phyloP scores from a whole-genome alignment of 2,113 vertebrate species.

The Bubo blakistoni region DNA sequence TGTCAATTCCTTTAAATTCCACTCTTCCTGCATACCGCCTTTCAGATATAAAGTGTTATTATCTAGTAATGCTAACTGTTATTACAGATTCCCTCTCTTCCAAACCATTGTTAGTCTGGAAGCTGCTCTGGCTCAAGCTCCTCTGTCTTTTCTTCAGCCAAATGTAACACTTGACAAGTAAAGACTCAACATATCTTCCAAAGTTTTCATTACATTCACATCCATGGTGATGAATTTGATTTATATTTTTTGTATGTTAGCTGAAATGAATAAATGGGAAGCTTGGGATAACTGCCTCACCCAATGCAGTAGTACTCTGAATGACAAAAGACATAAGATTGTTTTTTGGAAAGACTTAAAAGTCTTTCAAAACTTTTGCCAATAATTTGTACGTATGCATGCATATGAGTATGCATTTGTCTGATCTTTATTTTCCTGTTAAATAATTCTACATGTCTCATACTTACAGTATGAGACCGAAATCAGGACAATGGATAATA shows the following conservation, averaged over 20 bases:
- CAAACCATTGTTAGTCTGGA: background rate
- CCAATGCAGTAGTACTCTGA: background rate
- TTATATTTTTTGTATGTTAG: background rate
- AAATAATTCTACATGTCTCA: background rate
- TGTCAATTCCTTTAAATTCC: background rate
- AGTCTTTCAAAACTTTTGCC: background rate
- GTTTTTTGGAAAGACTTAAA: background rate
- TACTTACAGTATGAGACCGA: background rate
- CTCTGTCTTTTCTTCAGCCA: background rate
- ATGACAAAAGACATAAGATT: background rate
- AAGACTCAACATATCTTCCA: background rate
- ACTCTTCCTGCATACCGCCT: background rate
- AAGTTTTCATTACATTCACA: background rate
- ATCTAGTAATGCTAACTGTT: background rate
- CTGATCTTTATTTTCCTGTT: background rate
- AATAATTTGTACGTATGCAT: background rate
- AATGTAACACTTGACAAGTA: background rate
- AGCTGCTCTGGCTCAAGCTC: background rate
- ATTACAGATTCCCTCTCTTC: background rate
- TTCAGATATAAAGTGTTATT: background rate
- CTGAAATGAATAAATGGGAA: background rate
- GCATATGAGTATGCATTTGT: background rate
- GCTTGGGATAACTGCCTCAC: background rate
- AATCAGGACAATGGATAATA: background rate
- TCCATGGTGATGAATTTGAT: background rate